Evolutionary conservation across 2,888 invertebrate species (phyloP).

Genomic region (Hirtodrosophila trivittata): DNA sequence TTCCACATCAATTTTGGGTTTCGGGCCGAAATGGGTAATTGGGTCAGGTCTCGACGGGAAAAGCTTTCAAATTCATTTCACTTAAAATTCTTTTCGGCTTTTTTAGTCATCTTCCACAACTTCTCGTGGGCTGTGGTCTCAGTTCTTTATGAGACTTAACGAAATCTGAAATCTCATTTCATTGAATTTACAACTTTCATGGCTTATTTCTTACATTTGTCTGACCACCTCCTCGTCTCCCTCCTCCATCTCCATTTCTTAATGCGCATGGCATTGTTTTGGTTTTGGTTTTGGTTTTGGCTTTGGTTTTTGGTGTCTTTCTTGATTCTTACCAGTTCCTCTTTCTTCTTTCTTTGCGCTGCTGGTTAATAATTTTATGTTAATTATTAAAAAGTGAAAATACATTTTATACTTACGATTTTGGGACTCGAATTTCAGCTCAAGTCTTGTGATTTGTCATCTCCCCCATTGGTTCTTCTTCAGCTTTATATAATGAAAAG

Average conservation of each 20-base stretch:
- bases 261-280: constrained; percentile 62
- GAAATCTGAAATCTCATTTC: constrained; percentile 56
- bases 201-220: constrained; percentile 55
- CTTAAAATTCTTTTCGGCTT: constrained; percentile 71
- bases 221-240: constrained; percentile 3
- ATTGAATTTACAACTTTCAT: constrained; percentile 67
- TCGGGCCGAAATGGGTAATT: constrained; percentile 76
- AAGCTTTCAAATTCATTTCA: constrained; percentile 75
- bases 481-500: constrained; percentile 58
- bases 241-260: constrained; percentile 35
- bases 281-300: constrained; percentile 7
- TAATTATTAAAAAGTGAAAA: constrained; percentile 80
- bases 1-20: constrained; percentile 42
- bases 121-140: constrained; percentile 29
- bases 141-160: constrained; percentile 63
- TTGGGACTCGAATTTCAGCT: constrained; percentile 35
- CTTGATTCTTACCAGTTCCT: constrained; percentile 53
- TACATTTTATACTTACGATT: constrained; percentile 53
- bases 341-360: constrained; percentile 46
- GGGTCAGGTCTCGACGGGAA: constrained; percentile 77
- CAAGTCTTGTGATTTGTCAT: constrained; percentile 46
- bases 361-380: constrained; percentile 73
- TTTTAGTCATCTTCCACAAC: constrained; percentile 58
- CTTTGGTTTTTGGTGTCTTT: constrained; percentile 9
- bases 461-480: constrained; percentile 37